Base-by-base conservation (phyloP, 1,140 invertebrate species). In the Micrasema minimum region DNA sequence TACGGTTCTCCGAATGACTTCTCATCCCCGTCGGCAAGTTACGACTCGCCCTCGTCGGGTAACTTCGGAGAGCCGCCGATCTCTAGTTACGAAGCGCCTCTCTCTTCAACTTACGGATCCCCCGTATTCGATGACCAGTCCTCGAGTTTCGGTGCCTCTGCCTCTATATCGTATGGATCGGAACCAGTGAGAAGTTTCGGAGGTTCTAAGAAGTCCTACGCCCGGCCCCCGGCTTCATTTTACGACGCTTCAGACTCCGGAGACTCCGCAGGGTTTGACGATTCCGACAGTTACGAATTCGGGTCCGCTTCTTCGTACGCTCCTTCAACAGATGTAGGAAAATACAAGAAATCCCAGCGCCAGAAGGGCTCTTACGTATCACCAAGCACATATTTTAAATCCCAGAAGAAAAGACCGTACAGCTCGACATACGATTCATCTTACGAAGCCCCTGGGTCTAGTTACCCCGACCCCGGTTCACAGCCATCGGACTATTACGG, bases 401-500 rank as follows among this genome's bases (percentile, higher is more conserved):
- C 61, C 16, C 50, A 66, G 20, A 45, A 66, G 26, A 45, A 74
- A 18, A 51, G 59, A 35, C 41, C 50, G 2, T 43, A 57, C 41
- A 20, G 53, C 26, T 37, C 69, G 3, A 62, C 72, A 1, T 74
- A 71, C 55, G 61, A 14, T 43, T 46, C 72, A 10, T 45, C 57
- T 10, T 66, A 46, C 20, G 62, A 66, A 51, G 11, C 51, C 4
- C 23, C 69, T 2, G 55, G 55, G 20, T 71, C 72, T 10, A 72
- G 43, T n/a, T 75, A 72, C 71, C 69, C 73, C n/a, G 73, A 75
- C 45, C 10, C 31, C 12, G 22, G 45, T 0, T 9, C 65, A 31
- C 73, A 69, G 1, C 70, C 73, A 18, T 72, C 73, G 5, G 69
- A 75, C 45, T 72, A 72, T 37, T 69, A 66, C 16, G 73, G 67